Base-by-base conservation (phyloP, 2,113 vertebrate genomes). In the Ictidomys tridecemlineatus region DNA sequence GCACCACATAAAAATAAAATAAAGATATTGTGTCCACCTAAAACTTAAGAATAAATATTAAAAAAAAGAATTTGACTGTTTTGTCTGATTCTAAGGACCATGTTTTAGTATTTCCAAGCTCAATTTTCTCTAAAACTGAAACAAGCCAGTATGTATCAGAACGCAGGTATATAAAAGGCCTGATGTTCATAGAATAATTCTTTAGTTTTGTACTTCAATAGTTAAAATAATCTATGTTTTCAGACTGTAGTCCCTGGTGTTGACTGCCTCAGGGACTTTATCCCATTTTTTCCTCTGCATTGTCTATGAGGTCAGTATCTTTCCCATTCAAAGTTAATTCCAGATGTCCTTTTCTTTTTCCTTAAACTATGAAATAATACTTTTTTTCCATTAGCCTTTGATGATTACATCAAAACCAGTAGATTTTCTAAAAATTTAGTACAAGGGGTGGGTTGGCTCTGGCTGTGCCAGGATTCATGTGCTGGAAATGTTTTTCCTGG, bases 341-440 rank as follows among this genome's bases (percentile, higher is more conserved):
- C 96, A 95, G 80, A 98, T 94, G 90, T 90, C 22, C 22, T 96
- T 80, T 94, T 91, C 85, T 92, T 95, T 97, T 53, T 82, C 76
- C 76, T 86, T 85, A 84, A 83, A 83, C 94, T 84, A 80, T 90
- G 77, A 97, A 96, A 89, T 88, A 93, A 89, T 94, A 83, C 91
- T 95, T 77, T 97, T 96, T 96, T 93, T 30, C 61, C 83, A 96
- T 95, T 96, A 92, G 77, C 2, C 67, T 97, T 97, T 48, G 67
- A 73, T 94, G 79, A 94, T 96, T 96, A 74, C 93, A 80, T 95
- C 93, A 89, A 92, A 89, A 93, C 76, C 78, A 86, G 28, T 42
- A 93, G 83, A 73, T 39, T 85, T 94, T 95, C 89, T 96, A 89
- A 92, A 89, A 95, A 96, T 83, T 58, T 8, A 4, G 72, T 51